A percentile compares a stretch with the other conserved stretches of the same genome.
Evolutionary conservation across 2,797 vertebrate genomes (phyloP).

Genomic region (Fundulus diaphanus): DNA sequence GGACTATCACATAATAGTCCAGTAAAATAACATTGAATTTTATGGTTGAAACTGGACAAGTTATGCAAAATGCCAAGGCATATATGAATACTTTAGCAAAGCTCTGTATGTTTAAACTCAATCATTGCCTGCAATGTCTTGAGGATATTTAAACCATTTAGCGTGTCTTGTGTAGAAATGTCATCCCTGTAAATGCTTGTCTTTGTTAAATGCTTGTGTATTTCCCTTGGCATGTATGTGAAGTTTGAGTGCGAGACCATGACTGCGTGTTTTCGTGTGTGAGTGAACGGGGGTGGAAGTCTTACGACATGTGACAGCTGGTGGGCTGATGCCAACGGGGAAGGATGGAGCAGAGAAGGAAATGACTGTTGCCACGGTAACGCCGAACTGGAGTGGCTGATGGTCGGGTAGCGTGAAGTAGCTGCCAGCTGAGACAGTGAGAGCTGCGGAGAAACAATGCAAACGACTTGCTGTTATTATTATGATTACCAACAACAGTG

Average conservation of each 20-base stretch:
- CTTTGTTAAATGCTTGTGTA: slow-evolving; percentile 18
- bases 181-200: slow-evolving; percentile 30
- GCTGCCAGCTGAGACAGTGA: slow-evolving; percentile 89
- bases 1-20: neutral
- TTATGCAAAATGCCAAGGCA: neutral
- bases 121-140: slow-evolving; percentile 18
- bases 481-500: slow-evolving; percentile 58
- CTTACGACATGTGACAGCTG: slow-evolving; percentile 84
- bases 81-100: slow-evolving; percentile 3
- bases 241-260: neutral
- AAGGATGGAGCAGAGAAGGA: slow-evolving; percentile 71
- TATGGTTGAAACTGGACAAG: neutral
- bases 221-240: slow-evolving; percentile 19
- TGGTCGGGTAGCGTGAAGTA: slow-evolving; percentile 76
- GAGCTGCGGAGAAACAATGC: slow-evolving; percentile 83
- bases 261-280: slow-evolving; percentile 32
- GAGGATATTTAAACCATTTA: slow-evolving; percentile 15
- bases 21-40: neutral
- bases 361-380: slow-evolving; percentile 68
- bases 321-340: slow-evolving; percentile 79
- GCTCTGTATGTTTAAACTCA: slow-evolving; percentile 44
- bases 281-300: slow-evolving; percentile 70
- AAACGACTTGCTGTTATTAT: slow-evolving; percentile 69
- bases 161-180: slow-evolving; percentile 29
- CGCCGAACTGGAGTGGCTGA: slow-evolving; percentile 65